Conservation (phyloP, 2,113 vertebrate species). For the Mola mola region DNA sequence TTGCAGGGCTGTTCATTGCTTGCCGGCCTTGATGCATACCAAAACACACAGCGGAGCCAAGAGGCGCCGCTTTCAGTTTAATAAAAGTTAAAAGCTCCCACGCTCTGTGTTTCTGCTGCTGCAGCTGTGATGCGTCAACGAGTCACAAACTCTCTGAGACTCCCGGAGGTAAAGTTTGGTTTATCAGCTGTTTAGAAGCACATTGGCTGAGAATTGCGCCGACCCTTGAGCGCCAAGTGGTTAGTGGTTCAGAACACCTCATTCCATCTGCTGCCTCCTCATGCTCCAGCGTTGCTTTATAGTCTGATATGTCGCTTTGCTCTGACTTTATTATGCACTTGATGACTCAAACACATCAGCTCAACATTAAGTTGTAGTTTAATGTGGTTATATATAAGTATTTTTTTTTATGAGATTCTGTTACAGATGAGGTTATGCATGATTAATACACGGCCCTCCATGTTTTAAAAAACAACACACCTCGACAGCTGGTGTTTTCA, state of each 20-base stretch:
- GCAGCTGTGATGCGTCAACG: conserved; percentile 48
- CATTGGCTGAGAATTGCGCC: conserved; percentile 42
- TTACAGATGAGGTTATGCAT: too few species aligned
- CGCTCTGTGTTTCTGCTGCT: conserved; percentile 29
- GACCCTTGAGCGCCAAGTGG: conserved; percentile 45
- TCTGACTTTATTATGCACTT: conserved; percentile 17
- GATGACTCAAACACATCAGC: conserved; percentile 29
- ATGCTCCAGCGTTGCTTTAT: conserved; percentile 12
- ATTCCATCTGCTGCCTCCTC: conserved; percentile 47
- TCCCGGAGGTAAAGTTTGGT: conserved; percentile 48
- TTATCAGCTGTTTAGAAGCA: conserved; percentile 57
- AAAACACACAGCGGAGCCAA: conserved; percentile 45
- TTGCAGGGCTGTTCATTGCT: too few species aligned
- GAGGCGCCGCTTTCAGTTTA: conserved; percentile 52
- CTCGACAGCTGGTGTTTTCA: too few species aligned
- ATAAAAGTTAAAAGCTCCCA: conserved; percentile 53
- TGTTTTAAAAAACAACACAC: too few species aligned
- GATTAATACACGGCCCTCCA: too few species aligned
- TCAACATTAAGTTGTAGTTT: too few species aligned
- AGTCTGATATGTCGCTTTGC: too few species aligned
- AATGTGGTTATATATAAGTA: too few species aligned
- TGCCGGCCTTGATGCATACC: conserved; percentile 65
- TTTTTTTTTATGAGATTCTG: too few species aligned
- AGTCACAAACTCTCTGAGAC: conserved; percentile 33
- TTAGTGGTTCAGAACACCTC: conserved; percentile 53